Evolutionary conservation across 1,140 invertebrate species (phyloP), one percentile per base, ranked within the genome.

Genomic region (Drosophila nasuta): DNA sequence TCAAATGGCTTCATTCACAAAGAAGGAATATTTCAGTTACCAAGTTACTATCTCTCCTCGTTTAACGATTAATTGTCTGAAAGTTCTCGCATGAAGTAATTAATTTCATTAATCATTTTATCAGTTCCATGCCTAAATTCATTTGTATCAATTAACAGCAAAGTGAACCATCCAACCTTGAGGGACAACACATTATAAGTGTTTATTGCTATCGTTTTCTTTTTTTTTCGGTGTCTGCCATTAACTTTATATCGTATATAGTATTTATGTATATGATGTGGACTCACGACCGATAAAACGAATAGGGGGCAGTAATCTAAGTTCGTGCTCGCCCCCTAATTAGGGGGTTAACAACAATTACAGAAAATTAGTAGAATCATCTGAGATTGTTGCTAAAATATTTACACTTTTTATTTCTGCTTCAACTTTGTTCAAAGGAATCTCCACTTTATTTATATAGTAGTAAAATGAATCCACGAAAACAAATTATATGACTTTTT

Each of bases 401-500:
- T 56, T 65, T 56, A 65, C 51, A 65, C 38, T 46, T 45, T 45
- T 3, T 25, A 3, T 25, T 17, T 2, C 7, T 33, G n/a, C 11
- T 54, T 54, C 1, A 54, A 8, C 10, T n/a, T 28, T 8, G 5
- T 63, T 10, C 25, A 4, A 10, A 3, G 8, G 15, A 64, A 64
- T 30, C 6, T 8, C 38, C 38, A 11, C 5, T 17, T 80, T 71
- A 72, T 20, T 20, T 20, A 25, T 4, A 25, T 25, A 25, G 20
- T 25, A 25, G 20, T 25, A 25, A 25, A 25, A 0, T 0, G 20
- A 25, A 25, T 71, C 3, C 49, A 41, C 63, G 77, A 57, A 48
- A 75, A 81, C 67, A 54, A 75, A 66, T 67, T 65, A 67, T 28
- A 60, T 70, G 48, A 35, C 65, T 59, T 46, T 54, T 52, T 64